Conservation (phyloP, 92 coral and sea anemone species). For the Muricea muricata region DNA sequence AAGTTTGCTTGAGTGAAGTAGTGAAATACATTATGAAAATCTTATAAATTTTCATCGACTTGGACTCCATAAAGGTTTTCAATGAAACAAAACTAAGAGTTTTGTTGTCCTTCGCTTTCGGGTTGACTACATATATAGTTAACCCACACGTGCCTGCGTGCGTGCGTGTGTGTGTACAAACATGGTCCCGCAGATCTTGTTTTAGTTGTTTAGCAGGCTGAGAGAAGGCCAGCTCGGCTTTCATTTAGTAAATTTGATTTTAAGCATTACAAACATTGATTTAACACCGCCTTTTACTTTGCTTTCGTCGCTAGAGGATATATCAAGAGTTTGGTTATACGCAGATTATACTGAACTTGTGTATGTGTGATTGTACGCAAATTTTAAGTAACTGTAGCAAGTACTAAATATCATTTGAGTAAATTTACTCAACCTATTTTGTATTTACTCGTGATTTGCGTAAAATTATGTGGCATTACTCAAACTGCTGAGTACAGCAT, state of each 20-base stretch:
- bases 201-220: too few relatives aligned
- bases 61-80: slow-evolving; percentile 16
- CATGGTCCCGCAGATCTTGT: too few relatives aligned
- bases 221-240: too few relatives aligned
- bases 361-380: background rate
- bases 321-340: background rate
- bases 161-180: too few relatives aligned
- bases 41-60: slow-evolving; percentile 17
- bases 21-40: background rate
- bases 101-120: slow-evolving; percentile 20
- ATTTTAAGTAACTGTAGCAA: background rate
- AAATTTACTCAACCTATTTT: background rate
- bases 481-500: too few relatives aligned
- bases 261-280: too few relatives aligned
- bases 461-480: too few relatives aligned
- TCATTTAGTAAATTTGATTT: too few relatives aligned
- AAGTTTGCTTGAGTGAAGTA: slow-evolving; percentile 6
- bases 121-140: background rate
- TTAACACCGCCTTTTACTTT: background rate
- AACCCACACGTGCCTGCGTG: too few relatives aligned
- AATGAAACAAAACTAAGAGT: background rate
- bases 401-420: background rate
- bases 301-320: background rate
- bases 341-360: too few relatives aligned
- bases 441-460: too few relatives aligned